These are phyloP conservation scores for Himalopsyche kuldschensis DNA, from an alignment of 2,888 invertebrate genomes.

Conservation along the genomic window DNA sequence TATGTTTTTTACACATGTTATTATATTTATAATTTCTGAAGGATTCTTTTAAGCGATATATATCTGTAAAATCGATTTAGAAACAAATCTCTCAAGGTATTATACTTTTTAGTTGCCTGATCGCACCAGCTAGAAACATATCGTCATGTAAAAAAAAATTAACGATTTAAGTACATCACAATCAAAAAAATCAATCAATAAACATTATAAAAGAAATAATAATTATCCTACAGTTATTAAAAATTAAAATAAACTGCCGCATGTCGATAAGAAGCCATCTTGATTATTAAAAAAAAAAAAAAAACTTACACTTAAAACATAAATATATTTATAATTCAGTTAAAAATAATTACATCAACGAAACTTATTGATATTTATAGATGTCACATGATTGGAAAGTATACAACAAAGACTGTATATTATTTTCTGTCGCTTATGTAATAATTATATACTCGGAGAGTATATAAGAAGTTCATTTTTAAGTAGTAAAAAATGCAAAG, in stretches of 20 bases:
- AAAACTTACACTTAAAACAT: background rate
- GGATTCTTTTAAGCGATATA: background rate
- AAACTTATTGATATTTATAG: background rate
- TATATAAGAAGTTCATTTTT: background rate
- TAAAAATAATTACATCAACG: background rate
- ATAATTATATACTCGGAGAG: background rate
- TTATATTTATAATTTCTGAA: background rate
- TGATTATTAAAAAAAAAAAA: background rate
- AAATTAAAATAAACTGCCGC: constrained; percentile 1
- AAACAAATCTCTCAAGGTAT: background rate
- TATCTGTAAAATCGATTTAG: background rate
- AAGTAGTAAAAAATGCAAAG: background rate
- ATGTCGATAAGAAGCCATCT: background rate
- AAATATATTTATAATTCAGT: background rate
- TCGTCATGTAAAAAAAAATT: background rate
- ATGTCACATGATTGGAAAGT: background rate
- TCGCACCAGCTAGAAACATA: background rate
- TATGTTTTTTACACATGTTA: no score
- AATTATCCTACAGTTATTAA: background rate
- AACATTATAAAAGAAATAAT: constrained; percentile 1
- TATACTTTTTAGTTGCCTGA: background rate
- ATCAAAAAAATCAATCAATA: background rate
- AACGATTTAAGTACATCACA: constrained; percentile 1
- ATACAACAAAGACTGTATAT: background rate
- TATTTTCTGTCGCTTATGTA: background rate